These are phyloP conservation scores for Trissoscelio sp. DNA, from an alignment of 2,888 invertebrate species.

Conservation along the genomic window DNA sequence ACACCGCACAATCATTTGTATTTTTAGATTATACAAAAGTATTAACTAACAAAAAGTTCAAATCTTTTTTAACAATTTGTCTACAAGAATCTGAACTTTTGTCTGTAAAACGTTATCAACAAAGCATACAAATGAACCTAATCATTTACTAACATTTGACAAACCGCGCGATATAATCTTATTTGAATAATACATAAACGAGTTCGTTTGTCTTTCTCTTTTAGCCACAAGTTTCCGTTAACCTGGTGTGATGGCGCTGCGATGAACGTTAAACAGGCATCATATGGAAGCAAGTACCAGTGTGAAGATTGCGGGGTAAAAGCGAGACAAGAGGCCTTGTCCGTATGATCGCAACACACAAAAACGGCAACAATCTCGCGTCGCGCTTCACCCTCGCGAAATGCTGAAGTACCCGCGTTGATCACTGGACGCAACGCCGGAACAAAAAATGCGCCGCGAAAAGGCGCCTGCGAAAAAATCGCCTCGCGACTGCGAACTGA, in stretches of 20 bases:
- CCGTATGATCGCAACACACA: constrained; percentile 21
- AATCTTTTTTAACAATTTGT: no score
- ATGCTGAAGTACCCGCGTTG: constrained; percentile 18
- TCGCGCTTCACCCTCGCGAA: constrained; percentile 28
- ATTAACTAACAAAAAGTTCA: no score
- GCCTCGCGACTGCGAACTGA: constrained; percentile 74
- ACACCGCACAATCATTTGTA: no score
- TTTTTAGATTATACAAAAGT: no score
- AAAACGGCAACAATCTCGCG: constrained; percentile 34
- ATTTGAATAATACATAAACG: no score
- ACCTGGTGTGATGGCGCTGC: constrained; percentile 39
- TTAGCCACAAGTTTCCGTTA: background rate
- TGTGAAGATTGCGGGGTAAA: constrained; percentile 13
- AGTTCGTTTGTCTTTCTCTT: background rate
- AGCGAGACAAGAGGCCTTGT: constrained; percentile 26
- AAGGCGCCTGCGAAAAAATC: constrained; percentile 75
- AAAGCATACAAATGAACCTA: no score
- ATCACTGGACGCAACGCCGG: background rate
- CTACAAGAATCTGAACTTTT: no score
- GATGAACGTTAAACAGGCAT: constrained; percentile 4
- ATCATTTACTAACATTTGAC: no score
- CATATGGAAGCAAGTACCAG: constrained; percentile 28
- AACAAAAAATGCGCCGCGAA: constrained; percentile 48
- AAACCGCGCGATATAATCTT: no score
- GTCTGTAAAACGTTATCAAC: no score